phyloP scores from a whole-genome alignment of 2,113 vertebrate species.

The Corvus moneduloides region DNA sequence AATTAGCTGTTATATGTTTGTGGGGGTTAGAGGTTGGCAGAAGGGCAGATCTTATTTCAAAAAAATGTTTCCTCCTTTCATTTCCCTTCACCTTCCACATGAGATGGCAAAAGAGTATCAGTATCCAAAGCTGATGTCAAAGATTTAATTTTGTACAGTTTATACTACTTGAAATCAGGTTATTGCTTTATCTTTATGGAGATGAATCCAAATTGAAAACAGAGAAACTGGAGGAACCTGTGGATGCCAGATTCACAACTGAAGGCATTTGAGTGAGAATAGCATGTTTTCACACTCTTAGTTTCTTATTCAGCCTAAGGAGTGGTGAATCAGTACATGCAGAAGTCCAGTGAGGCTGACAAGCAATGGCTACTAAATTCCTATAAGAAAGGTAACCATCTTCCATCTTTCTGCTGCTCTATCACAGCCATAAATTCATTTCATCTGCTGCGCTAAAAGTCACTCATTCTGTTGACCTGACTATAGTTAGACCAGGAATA shows the following conservation, averaged over 20 bases:
- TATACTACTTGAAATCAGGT: slow-evolving; percentile 35
- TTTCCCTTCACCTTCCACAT: slow-evolving; percentile 8
- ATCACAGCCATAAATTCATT: neutral
- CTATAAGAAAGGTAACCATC: neutral
- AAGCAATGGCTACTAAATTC: neutral
- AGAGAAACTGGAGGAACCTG: slow-evolving; percentile 6
- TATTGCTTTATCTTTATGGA: slow-evolving; percentile 60
- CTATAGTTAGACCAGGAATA: neutral
- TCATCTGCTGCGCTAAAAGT: neutral
- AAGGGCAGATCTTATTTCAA: slow-evolving; percentile 38
- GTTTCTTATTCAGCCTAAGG: neutral
- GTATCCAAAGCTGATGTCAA: neutral
- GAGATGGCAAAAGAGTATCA: slow-evolving; percentile 14
- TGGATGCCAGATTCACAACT: slow-evolving; percentile 3
- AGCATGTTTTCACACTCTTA: neutral
- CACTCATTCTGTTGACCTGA: neutral
- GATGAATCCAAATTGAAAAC: slow-evolving; percentile 63
- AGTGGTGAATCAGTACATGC: neutral
- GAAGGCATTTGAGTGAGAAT: neutral
- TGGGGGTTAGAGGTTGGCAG: neutral
- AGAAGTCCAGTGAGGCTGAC: neutral
- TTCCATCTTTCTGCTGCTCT: neutral
- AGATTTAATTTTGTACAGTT: slow-evolving; percentile 55
- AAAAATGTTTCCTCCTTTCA: slow-evolving; percentile 41
- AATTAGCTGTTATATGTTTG: neutral